phyloP scores from a whole-genome alignment of 1,140 invertebrate genomes.

The Aporrectodea caliginosa region DNA sequence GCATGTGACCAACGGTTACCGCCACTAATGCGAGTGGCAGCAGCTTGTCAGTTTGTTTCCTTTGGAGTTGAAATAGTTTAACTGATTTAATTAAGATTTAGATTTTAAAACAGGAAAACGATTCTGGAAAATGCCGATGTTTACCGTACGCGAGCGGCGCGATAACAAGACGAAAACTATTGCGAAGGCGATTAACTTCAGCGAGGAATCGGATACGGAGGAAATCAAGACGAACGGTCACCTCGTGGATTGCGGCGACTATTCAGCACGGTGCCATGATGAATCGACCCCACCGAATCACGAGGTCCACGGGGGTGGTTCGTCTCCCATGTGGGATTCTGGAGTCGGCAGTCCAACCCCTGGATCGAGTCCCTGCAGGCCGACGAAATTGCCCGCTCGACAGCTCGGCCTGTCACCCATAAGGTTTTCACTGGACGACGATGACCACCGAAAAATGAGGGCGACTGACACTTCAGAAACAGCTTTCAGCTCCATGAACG shows the following conservation, averaged over 20 bases:
- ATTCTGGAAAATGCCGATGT: conserved; percentile 2
- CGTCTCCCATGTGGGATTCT: conserved; percentile 10
- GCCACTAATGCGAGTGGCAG: too few species aligned
- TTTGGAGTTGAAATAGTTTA: too few species aligned
- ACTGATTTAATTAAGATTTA: too few species aligned
- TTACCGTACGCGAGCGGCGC: not conserved
- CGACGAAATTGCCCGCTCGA: not conserved
- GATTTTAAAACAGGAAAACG: too few species aligned
- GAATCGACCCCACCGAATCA: not conserved
- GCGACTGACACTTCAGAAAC: not conserved
- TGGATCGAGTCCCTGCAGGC: conserved; percentile 10
- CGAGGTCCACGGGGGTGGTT: not conserved
- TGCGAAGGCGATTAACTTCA: not conserved
- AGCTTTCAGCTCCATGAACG: not conserved
- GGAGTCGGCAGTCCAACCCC: conserved; percentile 5
- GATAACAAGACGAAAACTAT: not conserved
- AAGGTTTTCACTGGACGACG: conserved; percentile 1
- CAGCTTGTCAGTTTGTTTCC: too few species aligned
- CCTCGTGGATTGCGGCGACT: not conserved
- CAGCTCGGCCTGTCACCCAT: not conserved
- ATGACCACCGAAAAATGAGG: not conserved
- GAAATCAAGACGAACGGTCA: not conserved
- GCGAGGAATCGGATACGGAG: not conserved
- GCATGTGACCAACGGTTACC: too few species aligned
- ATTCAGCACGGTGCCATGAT: not conserved